Percentiles rank a stretch among this genome's conserved stretches.
Evolutionary conservation across 2,888 invertebrate species (phyloP).

Genomic region (Loripinus fragilis): DNA sequence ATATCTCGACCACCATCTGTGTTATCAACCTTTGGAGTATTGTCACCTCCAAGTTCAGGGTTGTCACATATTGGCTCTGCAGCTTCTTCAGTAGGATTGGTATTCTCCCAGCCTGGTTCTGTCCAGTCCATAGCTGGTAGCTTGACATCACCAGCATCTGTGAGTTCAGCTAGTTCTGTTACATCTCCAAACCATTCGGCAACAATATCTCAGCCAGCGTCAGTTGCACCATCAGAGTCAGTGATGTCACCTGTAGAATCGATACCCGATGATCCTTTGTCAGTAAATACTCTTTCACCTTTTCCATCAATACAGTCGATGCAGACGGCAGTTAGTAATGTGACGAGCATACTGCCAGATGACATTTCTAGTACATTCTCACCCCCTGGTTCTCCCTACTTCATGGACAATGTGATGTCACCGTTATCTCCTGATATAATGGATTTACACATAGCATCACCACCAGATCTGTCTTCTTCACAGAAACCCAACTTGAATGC

Average conservation of each 20-base stretch:
- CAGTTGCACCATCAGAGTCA: conserved; percentile 41
- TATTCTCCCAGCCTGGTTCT: conserved; percentile 43
- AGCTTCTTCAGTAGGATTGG: conserved; percentile 32
- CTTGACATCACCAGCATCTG: conserved; percentile 39
- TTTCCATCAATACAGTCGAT: conserved; percentile 65
- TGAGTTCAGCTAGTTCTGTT: conserved; percentile 47
- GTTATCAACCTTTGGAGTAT: conserved; percentile 50
- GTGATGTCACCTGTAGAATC: conserved; percentile 56
- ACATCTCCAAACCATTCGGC: conserved; percentile 33
- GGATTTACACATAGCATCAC: conserved; percentile 70
- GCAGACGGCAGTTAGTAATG: conserved; percentile 64
- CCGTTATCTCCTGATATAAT: conserved; percentile 79
- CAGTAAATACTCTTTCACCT: conserved; percentile 55
- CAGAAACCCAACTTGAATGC: conserved; percentile 34
- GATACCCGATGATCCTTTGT: conserved; percentile 55
- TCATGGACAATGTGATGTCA: conserved; percentile 61
- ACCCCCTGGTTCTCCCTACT: conserved; percentile 76
- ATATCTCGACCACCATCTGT: conserved; percentile 24
- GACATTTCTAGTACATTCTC: conserved; percentile 55
- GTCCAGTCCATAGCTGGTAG: conserved; percentile 20
- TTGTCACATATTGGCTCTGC: conserved; percentile 43
- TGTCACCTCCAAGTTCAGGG: conserved; percentile 55
- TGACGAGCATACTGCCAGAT: conserved; percentile 54
- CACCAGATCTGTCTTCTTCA: conserved; percentile 52
- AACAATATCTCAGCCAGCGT: conserved; percentile 38